Evolutionary conservation across 2,888 invertebrate genomes (phyloP), one percentile per base, ranked within the genome.

Genomic region (Drosophila birchii): DNA sequence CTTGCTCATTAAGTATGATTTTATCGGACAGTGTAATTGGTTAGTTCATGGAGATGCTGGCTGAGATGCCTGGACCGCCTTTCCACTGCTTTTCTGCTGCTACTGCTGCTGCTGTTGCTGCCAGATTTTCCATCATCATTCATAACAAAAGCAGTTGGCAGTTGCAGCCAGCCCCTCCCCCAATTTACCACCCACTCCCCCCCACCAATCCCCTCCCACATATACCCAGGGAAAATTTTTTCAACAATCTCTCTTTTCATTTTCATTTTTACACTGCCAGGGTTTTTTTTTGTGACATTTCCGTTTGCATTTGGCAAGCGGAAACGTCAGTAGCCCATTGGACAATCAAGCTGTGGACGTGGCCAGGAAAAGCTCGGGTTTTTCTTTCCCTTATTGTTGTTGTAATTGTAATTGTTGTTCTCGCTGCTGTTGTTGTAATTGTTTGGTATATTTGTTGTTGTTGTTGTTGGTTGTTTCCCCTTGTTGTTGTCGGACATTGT

Each of bases 61-160:
- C 61, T n/a, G 59, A 62, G 61, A 62, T 62, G 61, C 81, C 80
- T 78, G 84, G 70, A 72, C 75, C 68, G 74, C 51, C 57, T 84
- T 74, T 81, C 81, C 36, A 45, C 51, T 57, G 69, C 57, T 54
- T 38, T 66, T 38, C 53, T 67, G 59, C 49, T 59, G 58, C 53
- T 51, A 43, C 51, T 66, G 51, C 54, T 59, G 59, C 58, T 58
- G 78, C 78, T 84, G 88, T 79, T 84, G 81, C 81, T 85, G 87
- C 84, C 84, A 85, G 84, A 89, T 86, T 89, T 87, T 78, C 73
- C 86, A 89, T 86, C 86, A 86, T 86, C 86, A 86, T 86, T 86
- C 89, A 86, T 89, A 87, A 89, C 89, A 86, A 86, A 88, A 86
- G 84, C 84, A 88, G 84, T 86, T 89, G 88, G 85, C 85, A 85